A percentile compares a stretch with the other conserved stretches of the same genome.
These are phyloP conservation scores for Doryteuthis pealeii DNA, from an alignment of 1,140 invertebrate species.

Conservation along the genomic window DNA sequence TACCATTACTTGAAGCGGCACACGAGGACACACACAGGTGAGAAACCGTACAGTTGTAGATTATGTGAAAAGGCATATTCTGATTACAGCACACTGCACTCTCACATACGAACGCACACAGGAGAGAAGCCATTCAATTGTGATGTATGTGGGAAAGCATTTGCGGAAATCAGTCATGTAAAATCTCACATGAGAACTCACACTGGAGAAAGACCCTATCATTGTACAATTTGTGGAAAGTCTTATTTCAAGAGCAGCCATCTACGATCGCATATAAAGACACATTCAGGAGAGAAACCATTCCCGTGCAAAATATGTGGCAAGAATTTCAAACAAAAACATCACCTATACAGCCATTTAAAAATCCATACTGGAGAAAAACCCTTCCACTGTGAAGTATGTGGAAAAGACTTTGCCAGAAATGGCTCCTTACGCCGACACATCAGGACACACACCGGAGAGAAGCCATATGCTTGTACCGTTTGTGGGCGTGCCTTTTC, in stretches of 20 bases:
- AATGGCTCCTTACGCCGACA: too few relatives aligned
- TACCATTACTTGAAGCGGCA: constrained; percentile 33
- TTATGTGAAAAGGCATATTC: constrained; percentile 20
- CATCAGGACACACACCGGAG: too few relatives aligned
- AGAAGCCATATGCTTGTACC: constrained; percentile 46
- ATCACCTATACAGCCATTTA: constrained; percentile 41
- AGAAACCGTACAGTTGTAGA: constrained; percentile 50
- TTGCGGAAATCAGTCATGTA: constrained; percentile 85
- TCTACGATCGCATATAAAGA: constrained; percentile 12
- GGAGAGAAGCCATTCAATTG: constrained; percentile 59
- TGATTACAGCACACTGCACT: constrained; percentile 71
- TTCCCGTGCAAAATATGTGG: constrained; percentile 59
- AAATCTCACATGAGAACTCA: constrained; percentile 86
- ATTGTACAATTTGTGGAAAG: constrained; percentile 63
- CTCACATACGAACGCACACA: constrained; percentile 67
- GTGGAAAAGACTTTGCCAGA: too few relatives aligned
- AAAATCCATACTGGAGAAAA: constrained; percentile 48
- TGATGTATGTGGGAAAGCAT: constrained; percentile 76
- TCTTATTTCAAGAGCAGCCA: constrained; percentile 6
- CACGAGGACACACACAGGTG: constrained; percentile 59
- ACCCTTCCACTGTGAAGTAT: too few relatives aligned
- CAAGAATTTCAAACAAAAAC: constrained; percentile 46
- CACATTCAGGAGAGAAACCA: constrained; percentile 64
- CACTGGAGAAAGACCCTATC: constrained; percentile 87
- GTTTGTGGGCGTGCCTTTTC: constrained; percentile 46